Evolutionary conservation across 2,797 vertebrate genomes (phyloP), one percentile per base, ranked within the genome.

Genomic region (Psittacula derbiana): DNA sequence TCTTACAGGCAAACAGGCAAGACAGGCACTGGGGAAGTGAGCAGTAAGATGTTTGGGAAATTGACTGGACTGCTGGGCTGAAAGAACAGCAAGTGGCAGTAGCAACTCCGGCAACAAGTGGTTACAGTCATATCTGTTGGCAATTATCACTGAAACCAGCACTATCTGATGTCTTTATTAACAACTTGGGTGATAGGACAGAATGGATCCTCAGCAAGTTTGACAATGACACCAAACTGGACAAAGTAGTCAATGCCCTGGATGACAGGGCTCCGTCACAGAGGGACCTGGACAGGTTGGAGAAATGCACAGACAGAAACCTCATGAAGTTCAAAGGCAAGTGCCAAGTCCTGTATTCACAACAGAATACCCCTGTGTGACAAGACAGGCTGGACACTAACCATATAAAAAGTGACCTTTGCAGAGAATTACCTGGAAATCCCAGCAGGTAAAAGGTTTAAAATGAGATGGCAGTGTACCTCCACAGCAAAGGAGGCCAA

Each of bases 391-490:
- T 43, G 41, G 38, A 47, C 31, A 23, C 1, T 0, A 57, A 17
- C 8, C 11, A 38, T 23, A 38, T 2, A 49, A n/a, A 47, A 19
- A 10, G 16, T 0, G 2, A 13, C 25, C 41, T 52, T 4, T n/a
- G 16, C 57, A 64, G 41, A 24, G 9, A 58, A 76, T 8, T 7
- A 23, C 33, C 12, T 60, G 80, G 20, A 78, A 70, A 40, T 70
- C 3, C 16, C 57, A 81, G 49, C 36, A 61, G 44, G 10, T 11
- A 19, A 2, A 58, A 28, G 3, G 9, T 0, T 40, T 50, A 4
- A 24, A 31, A 36, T 0, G 2, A n/a, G 12, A 14, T 14, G 11
- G 10, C 52, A 28, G 28, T 0, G 3, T 2, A 4, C 12, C 0
- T 2, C 17, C 3, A 0, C 0, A 43, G 81, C 24, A 28, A 7